Evolutionary conservation across 2,113 vertebrate genomes (phyloP).

Genomic region (Tamias sibiricus): DNA sequence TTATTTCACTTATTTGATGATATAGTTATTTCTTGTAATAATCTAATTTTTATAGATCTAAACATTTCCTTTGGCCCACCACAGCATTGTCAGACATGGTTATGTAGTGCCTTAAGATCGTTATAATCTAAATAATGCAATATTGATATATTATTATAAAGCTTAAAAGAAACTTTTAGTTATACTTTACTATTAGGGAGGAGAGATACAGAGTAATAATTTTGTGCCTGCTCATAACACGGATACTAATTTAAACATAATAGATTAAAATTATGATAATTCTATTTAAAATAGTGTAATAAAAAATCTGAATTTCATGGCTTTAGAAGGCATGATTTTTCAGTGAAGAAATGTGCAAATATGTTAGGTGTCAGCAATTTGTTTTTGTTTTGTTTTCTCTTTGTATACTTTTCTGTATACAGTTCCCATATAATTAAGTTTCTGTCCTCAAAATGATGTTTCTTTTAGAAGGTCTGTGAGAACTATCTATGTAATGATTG

Average conservation of each 20-base stretch:
- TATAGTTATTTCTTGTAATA: slow-evolving; percentile 23
- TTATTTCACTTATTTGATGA: not conserved
- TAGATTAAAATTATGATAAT: not conserved
- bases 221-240: not conserved
- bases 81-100: slow-evolving; percentile 14
- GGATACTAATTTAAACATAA: not conserved
- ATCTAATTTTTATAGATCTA: not conserved
- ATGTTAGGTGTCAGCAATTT: not conserved
- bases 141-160: not conserved
- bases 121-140: not conserved
- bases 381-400: not conserved
- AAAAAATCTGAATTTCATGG: not conserved
- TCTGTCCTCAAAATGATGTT: not conserved
- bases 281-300: slow-evolving; percentile 1
- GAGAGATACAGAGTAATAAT: not conserved
- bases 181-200: not conserved
- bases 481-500: not conserved
- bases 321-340: slow-evolving; percentile 22
- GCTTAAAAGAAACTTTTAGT: not conserved
- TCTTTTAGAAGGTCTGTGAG: slow-evolving; percentile 1
- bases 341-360: not conserved
- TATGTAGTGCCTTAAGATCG: not conserved
- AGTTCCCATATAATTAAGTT: not conserved
- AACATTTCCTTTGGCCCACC: not conserved
- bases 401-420: not conserved